Evolutionary conservation across 2,113 vertebrate genomes (phyloP).

Genomic region (Alces alces): DNA sequence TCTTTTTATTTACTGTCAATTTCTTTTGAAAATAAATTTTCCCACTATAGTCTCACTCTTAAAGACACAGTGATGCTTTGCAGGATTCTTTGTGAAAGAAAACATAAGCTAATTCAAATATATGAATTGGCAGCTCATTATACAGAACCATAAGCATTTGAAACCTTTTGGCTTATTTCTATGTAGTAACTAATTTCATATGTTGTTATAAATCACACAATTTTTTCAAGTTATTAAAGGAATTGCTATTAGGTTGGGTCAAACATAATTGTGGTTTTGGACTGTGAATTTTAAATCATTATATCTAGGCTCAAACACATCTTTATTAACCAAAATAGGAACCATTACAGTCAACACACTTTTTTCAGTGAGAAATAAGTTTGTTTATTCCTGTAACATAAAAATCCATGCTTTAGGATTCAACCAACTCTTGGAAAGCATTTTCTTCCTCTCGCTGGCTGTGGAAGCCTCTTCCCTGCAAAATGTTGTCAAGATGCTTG

Average conservation of each 20-base stretch:
- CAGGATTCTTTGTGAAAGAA: not conserved
- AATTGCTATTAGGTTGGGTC: not conserved
- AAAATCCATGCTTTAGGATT: not conserved
- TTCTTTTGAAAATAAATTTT: slow-evolving; percentile 42
- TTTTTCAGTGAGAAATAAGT: not conserved
- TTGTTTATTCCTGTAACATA: not conserved
- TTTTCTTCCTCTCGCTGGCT: not conserved
- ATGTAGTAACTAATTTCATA: not conserved
- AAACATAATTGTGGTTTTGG: not conserved
- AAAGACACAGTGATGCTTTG: slow-evolving; percentile 29
- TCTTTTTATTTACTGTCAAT: slow-evolving; percentile 48
- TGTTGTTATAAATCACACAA: not conserved
- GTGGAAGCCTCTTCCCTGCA: not conserved
- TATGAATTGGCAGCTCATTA: not conserved
- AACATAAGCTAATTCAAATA: slow-evolving; percentile 39
- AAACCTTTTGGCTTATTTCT: not conserved
- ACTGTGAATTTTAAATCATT: not conserved
- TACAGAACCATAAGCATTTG: not conserved
- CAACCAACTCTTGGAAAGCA: not conserved
- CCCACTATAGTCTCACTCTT: not conserved
- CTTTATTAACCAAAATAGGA: not conserved
- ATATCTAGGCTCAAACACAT: not conserved
- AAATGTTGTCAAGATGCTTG: not conserved
- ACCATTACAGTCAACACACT: not conserved
- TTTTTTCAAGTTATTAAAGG: not conserved